Evolutionary conservation across 2,888 invertebrate genomes (phyloP).

Genomic region (Podabrus alpinus): DNA sequence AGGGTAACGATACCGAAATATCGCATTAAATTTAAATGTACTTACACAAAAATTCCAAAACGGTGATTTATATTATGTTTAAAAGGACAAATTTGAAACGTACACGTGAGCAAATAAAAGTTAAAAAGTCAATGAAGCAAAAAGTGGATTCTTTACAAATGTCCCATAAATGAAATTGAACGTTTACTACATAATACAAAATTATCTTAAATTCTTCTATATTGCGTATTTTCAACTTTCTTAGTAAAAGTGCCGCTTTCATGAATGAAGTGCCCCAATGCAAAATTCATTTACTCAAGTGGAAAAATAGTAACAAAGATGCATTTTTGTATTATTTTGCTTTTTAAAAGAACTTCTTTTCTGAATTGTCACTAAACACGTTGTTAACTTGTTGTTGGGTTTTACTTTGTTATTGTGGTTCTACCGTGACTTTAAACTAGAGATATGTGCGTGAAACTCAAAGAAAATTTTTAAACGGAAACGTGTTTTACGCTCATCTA

Average conservation of each 20-base stretch:
- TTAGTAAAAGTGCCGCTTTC: slow-evolving; percentile 18
- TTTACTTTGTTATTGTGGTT: slow-evolving; percentile 8
- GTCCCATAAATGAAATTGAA: background rate
- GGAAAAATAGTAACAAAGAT: slow-evolving; percentile 29
- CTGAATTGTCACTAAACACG: slow-evolving; percentile 30
- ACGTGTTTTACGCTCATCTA: background rate
- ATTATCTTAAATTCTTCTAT: slow-evolving; percentile 27
- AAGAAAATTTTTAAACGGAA: background rate
- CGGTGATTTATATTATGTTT: background rate
- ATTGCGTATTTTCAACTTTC: slow-evolving; percentile 17
- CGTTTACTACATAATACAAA: background rate
- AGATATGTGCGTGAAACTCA: slow-evolving; percentile 4
- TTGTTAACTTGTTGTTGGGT: slow-evolving; percentile 27
- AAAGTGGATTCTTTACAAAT: background rate
- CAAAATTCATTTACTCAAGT: slow-evolving; percentile 35
- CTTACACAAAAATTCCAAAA: background rate
- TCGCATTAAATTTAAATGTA: background rate
- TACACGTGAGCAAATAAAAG: slow-evolving; percentile 8
- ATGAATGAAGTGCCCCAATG: slow-evolving; percentile 32
- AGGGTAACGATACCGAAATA: background rate
- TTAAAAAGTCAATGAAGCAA: slow-evolving; percentile 16
- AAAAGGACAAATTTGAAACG: background rate
- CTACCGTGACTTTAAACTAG: slow-evolving; percentile 6
- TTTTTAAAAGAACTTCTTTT: slow-evolving; percentile 23
- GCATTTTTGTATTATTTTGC: slow-evolving; percentile 18